Percentiles rank a stretch among this genome's conserved stretches.
Conservation (phyloP, 1,140 invertebrate genomes). For the Cotesia chilonis region DNA sequence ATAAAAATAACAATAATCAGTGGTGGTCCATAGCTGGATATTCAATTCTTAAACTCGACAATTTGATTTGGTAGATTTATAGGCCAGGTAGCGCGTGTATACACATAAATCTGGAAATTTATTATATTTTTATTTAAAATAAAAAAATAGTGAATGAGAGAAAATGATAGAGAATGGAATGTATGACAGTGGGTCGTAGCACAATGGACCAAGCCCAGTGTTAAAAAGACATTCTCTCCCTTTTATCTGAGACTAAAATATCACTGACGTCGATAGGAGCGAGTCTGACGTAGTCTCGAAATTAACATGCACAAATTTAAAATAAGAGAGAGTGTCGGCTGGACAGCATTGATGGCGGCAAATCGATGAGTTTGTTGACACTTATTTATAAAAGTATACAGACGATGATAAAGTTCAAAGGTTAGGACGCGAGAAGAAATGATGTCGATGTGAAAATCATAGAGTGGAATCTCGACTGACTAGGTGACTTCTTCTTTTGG, state of each 20-base stretch:
- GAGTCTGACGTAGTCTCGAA: neutral
- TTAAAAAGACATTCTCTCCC: slow-evolving; percentile 37
- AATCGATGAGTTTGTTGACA: slow-evolving; percentile 10
- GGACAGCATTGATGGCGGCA: neutral
- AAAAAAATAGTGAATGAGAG: slow-evolving; percentile 22
- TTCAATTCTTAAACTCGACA: slow-evolving; percentile 35
- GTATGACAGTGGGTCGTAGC: slow-evolving; percentile 32
- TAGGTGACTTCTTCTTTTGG: slow-evolving; percentile 13
- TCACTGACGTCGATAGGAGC: neutral
- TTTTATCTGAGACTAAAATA: slow-evolving; percentile 28
- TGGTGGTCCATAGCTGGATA: slow-evolving; percentile 13
- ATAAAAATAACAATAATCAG: neutral
- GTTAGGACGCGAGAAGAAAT: neutral
- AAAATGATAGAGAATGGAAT: slow-evolving; percentile 23
- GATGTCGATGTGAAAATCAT: slow-evolving; percentile 11
- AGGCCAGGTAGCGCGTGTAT: neutral
- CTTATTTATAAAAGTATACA: neutral
- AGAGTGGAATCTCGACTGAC: slow-evolving; percentile 8
- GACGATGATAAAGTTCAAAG: neutral
- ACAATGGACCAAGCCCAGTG: slow-evolving; percentile 30
- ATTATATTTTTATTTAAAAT: slow-evolving; percentile 11
- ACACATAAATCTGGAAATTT: slow-evolving; percentile 3
- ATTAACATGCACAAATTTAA: neutral
- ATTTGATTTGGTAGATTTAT: slow-evolving; percentile 28
- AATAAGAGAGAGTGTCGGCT: slow-evolving; percentile 4